Conservation (phyloP, 2,797 vertebrate genomes). For the Cyclura pinguis region DNA sequence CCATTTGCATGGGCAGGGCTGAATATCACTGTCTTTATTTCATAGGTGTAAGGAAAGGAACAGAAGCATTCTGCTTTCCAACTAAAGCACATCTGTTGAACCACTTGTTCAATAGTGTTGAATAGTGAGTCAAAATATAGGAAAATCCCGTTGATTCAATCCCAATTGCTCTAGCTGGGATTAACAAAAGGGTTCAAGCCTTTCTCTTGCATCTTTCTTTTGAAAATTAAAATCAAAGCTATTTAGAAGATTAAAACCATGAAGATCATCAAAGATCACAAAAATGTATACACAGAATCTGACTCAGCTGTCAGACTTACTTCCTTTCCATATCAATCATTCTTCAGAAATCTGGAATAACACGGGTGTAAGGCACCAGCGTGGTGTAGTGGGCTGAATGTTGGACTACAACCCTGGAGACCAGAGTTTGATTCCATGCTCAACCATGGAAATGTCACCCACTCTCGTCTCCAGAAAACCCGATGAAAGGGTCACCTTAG, state of each 20-base stretch:
- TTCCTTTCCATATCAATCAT: neutral
- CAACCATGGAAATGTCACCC: too few species aligned
- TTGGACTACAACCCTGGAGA: too few species aligned
- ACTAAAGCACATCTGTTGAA: too few species aligned
- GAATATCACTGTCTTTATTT: conserved; percentile 26
- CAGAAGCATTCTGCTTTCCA: conserved; percentile 31
- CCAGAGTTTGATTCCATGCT: too few species aligned
- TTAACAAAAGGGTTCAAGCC: too few species aligned
- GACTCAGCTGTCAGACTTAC: neutral
- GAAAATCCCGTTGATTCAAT: too few species aligned
- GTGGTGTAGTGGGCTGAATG: too few species aligned
- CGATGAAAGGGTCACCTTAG: too few species aligned
- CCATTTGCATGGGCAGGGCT: neutral
- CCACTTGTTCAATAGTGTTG: too few species aligned
- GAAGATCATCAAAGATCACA: neutral
- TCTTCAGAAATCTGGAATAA: neutral
- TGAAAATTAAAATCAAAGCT: neutral
- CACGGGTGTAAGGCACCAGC: neutral
- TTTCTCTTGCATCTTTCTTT: neutral
- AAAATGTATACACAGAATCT: neutral
- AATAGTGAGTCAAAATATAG: too few species aligned
- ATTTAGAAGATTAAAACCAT: neutral
- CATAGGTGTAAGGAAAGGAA: conserved; percentile 1
- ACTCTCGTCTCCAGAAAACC: too few species aligned
- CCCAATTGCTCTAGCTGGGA: too few species aligned